Base-by-base conservation (phyloP, 2,888 invertebrate genomes). In the Eupithecia inturbata region DNA sequence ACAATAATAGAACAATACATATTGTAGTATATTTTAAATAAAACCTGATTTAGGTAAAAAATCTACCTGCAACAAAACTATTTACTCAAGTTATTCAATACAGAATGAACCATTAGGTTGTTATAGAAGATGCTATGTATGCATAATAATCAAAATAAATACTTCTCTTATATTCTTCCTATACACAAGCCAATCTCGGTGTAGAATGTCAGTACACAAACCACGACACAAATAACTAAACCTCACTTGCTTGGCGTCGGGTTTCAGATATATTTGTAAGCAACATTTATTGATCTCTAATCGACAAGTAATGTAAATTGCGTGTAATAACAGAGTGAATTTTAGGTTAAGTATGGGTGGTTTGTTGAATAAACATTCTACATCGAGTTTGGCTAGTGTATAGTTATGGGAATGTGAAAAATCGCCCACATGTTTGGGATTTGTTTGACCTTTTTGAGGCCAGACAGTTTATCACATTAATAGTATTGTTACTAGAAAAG, bases 361-460 rank as follows among this genome's bases (percentile, higher is more conserved):
- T n/a, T n/a, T n/a, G n/a, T n/a, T n/a, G n/a, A n/a, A n/a, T n/a
- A n/a, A n/a, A n/a, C n/a, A n/a, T n/a, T n/a, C n/a, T n/a, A n/a
- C n/a, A n/a, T n/a, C n/a, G n/a, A n/a, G n/a, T n/a, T n/a, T n/a
- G n/a, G n/a, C n/a, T n/a, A n/a, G n/a, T n/a, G n/a, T n/a, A 31
- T 31, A 31, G 3, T 3, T 41, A 73, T 22, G 57, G 60, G 19
- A 33, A 62, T n/a, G 33, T 36, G 12, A 36, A 57, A 62, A 73
- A 68, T 41, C 3, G 64, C 70, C 41, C 63, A 57, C 0, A 12
- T 33, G n/a, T 28, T 60, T 68, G 71, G 69, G 66, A 75, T 67
- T 70, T 67, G 41, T 41, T 60, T 28, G 49, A 22, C 60, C 22
- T 57, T 57, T 57, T 71, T 74, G 71, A 74, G 71, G 71, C 74